Evolutionary conservation across 2,888 invertebrate genomes (phyloP), one percentile per base, ranked within the genome.

Genomic region (Amitus sp.): DNA sequence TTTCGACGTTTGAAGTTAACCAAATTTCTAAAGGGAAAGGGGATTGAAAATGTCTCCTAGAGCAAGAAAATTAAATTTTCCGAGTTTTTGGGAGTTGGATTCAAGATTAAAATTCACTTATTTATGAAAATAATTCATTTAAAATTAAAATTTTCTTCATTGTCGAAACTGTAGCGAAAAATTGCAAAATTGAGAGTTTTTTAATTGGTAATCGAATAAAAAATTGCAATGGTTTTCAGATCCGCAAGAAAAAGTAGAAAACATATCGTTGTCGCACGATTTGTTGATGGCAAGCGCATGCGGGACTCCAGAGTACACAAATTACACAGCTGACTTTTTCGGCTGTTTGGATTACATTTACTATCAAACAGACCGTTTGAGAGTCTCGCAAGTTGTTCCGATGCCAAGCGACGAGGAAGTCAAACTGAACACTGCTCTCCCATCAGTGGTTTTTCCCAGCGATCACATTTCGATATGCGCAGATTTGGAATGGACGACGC

Each of bases 301-400:
- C 83, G 95, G 95, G 0, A 89, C 89, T 13, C 93, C 94, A 0
- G 84, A 86, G 37, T 95, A 88, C 75, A 96, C 96, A 0, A 96
- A 96, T 80, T 96, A 88, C 73, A 95, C 95, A 0, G 84, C 84
- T 1, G 88, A 86, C 0, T 97, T 96, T 84, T 87, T 90, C 9
- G 96, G 89, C 45, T 95, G 95, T 57, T 84, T 98, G 54, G 98
- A 98, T 83, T 97, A 97, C 75, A 96, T 98, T 73, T 96, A 89
- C 82, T 92, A 91, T 75, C 90, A 95, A 70, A 86, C 84, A 61
- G 83, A 87, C 53, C 83, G 85, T 50, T 81, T 93, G 12, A 75
- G 83, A 69, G 87, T 94, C 0, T 82, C 86, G 40, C 85, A 91
- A 86, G 88, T 92, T 0, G 86, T 96, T 55, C 95, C 96, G 0